Conservation (phyloP, 2,888 invertebrate species). For the Trichopoda pennipes region DNA sequence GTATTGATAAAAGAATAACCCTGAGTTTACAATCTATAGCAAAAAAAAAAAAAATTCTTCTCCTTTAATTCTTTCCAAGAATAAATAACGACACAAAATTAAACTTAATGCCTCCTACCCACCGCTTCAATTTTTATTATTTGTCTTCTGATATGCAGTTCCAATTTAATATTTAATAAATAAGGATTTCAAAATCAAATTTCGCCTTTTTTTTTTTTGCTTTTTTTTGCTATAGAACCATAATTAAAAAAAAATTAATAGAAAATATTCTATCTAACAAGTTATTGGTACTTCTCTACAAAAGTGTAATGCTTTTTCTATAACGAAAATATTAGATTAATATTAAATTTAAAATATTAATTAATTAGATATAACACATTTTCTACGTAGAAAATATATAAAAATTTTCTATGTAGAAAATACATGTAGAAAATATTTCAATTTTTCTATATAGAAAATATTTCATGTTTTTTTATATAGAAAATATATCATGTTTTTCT, state of each 20-base stretch:
- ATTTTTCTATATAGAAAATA: slow-evolving; percentile 10
- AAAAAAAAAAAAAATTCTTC: neutral
- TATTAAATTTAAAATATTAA: neutral
- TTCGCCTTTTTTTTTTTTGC: neutral
- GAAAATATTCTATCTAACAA: neutral
- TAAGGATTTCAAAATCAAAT: neutral
- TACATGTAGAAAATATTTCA: neutral
- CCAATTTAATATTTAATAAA: neutral
- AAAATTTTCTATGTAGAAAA: slow-evolving; percentile 1
- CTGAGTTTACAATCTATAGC: neutral
- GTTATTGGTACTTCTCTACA: too few species aligned
- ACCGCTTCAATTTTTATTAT: too few species aligned
- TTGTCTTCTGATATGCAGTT: neutral
- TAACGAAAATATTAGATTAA: neutral
- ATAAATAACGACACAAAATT: neutral
- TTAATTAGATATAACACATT: neutral
- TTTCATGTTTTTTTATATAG: neutral
- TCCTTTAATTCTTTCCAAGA: neutral
- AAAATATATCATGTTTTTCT: neutral
- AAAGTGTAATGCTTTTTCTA: neutral
- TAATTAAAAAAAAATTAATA: neutral
- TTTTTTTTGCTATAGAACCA: neutral
- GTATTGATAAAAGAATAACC: slow-evolving; percentile 26
- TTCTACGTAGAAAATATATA: slow-evolving; percentile 4
- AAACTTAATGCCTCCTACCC: neutral